phyloP scores from a whole-genome alignment of 2,888 invertebrate genomes.

The Eustalomyia histrio region DNA sequence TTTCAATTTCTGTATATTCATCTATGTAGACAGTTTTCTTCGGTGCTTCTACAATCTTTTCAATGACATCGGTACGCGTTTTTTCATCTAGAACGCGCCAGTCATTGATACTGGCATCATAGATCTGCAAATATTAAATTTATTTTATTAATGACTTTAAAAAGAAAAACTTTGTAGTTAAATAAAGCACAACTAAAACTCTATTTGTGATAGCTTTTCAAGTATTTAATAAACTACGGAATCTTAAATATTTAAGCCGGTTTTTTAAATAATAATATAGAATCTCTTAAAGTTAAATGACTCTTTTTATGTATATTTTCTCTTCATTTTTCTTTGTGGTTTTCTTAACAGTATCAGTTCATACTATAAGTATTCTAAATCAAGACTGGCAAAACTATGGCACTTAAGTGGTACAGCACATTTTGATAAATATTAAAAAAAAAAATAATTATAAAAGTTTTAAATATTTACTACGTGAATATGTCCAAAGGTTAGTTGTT shows the following conservation, averaged over 20 bases:
- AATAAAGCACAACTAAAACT: no score
- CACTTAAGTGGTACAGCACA: no score
- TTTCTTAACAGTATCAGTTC: neutral
- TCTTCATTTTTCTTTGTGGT: neutral
- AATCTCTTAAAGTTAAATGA: neutral
- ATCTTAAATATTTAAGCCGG: neutral
- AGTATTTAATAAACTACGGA: neutral
- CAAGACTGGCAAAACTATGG: no score
- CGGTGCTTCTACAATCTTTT: constrained; percentile 78
- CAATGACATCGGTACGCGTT: constrained; percentile 79
- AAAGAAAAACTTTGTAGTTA: no score
- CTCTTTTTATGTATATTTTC: neutral
- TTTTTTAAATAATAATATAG: neutral
- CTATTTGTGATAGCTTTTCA: no score
- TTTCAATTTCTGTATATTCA: constrained; percentile 79
- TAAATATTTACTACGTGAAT: no score
- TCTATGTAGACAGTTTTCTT: constrained; percentile 78
- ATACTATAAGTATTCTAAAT: neutral
- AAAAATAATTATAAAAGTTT: no score
- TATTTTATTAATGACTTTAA: neutral
- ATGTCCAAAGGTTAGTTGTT: no score
- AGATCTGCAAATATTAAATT: constrained; percentile 70
- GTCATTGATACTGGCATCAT: constrained; percentile 79
- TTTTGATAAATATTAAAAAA: no score
- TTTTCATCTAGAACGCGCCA: constrained; percentile 79